Conservation (phyloP, 1,140 invertebrate species). For the Thaumetopoea pityocampa region DNA sequence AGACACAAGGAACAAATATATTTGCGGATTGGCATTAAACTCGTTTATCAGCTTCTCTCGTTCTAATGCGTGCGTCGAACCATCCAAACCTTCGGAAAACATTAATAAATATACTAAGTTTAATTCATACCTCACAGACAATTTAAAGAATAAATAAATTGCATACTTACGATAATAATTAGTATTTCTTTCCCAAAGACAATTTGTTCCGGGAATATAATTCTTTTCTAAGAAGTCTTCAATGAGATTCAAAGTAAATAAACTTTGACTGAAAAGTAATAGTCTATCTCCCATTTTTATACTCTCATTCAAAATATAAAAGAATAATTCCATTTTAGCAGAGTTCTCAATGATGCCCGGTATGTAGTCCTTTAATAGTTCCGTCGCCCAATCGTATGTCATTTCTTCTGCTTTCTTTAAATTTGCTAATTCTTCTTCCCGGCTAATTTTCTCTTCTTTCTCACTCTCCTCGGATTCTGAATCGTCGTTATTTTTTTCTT, state of each 20-base stretch:
- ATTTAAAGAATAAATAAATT: slow-evolving; percentile 7
- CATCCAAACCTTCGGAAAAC: slow-evolving; percentile 86
- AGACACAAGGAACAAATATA: slow-evolving; percentile 96
- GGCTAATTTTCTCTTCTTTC: slow-evolving; percentile 77
- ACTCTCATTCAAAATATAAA: slow-evolving; percentile 94
- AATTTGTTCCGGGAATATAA: slow-evolving; percentile 84
- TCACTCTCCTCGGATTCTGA: slow-evolving; percentile 66
- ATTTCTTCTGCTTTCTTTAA: slow-evolving; percentile 85
- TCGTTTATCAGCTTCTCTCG: slow-evolving; percentile 97
- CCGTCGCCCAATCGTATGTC: slow-evolving; percentile 91
- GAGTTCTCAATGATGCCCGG: slow-evolving; percentile 95
- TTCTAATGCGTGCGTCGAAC: slow-evolving; percentile 94
- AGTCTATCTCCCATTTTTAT: slow-evolving; percentile 92
- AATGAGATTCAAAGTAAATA: slow-evolving; percentile 97
- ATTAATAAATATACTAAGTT: slow-evolving; percentile 5
- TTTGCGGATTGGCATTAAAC: slow-evolving; percentile 94
- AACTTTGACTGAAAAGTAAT: slow-evolving; percentile 97
- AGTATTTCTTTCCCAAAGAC: slow-evolving; percentile 89
- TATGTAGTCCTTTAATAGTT: slow-evolving; percentile 91
- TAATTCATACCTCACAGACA: neutral
- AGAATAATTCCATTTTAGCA: slow-evolving; percentile 96
- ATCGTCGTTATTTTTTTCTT: slow-evolving; percentile 68
- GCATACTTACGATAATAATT: slow-evolving; percentile 92
- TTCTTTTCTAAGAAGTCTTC: slow-evolving; percentile 94
- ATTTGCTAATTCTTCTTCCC: slow-evolving; percentile 72